Base-by-base conservation (phyloP, 2,113 vertebrate species). In the Tragelaphus strepsiceros region DNA sequence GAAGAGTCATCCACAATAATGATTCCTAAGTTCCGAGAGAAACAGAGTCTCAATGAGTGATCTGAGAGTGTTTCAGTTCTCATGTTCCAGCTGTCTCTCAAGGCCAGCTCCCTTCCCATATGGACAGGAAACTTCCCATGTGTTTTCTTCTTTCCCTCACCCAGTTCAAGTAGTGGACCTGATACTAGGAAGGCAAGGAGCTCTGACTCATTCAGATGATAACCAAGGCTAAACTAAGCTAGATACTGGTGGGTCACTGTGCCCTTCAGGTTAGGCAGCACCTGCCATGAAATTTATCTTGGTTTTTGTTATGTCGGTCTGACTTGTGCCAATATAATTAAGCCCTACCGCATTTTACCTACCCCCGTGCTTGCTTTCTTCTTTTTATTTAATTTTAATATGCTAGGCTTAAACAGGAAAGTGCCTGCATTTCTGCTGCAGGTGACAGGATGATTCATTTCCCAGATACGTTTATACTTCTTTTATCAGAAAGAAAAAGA, bases 371-470 rank as follows among this genome's bases (percentile, higher is more conserved):
- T 87, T 94, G 28, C 53, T 87, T 88, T 51, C 67, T 54, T 89
- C 8, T 13, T 91, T 95, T 86, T 64, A 62, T 89, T 93, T 96
- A 67, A 93, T 26, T 83, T 90, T 93, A 90, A 53, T 96, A 43
- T 62, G 22, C 61, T 86, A 28, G 2, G 6, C 62, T 94, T 71
- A 90, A 74, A 88, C 28, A 96, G 13, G 53, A 13, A 94, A 83
- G 35, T 12, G 9, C 4, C 51, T 80, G 22, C 26, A 30, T 88
- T 97, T 97, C 17, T 94, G 80, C 88, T 53, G 39, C 54, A 74
- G n/a, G 46, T 77, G 87, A 88, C 64, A 88, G 77, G 16, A 71
- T 83, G 84, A 88, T 90, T 97, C 92, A 97, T 96, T 92, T 96
- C 16, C 24, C 77, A 84, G 62, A 67, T 22, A 51, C 64, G 7